phyloP scores from a whole-genome alignment of 37 sponge, comb jelly and placozoan species.

The Eunapius fragilis region DNA sequence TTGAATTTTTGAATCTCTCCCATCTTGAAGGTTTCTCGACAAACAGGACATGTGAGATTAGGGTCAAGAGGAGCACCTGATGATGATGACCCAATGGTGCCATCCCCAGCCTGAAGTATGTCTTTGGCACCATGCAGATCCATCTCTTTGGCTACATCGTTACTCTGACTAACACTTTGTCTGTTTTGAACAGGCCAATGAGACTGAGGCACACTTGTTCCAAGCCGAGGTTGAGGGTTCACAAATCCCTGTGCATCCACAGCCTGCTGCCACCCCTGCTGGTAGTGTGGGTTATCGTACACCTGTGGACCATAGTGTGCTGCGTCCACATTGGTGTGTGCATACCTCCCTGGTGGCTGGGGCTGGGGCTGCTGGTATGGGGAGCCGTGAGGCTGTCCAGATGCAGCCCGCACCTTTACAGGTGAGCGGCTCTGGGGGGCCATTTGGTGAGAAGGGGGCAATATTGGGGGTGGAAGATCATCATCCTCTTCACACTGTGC shows the following conservation, averaged over 20 bases:
- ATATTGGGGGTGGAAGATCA: background rate
- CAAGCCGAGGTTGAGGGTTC: background rate
- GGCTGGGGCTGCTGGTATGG: background rate
- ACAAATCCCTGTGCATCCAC: background rate
- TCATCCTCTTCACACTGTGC: background rate
- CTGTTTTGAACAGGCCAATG: background rate
- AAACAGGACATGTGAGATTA: constrained; percentile 46
- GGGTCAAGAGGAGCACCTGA: constrained; percentile 27
- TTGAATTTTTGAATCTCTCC: constrained; percentile 57
- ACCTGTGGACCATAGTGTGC: background rate
- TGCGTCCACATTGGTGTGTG: background rate
- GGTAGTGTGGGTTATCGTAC: background rate
- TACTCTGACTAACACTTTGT: background rate
- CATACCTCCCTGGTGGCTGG: background rate
- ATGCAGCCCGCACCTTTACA: background rate
- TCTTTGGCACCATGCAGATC: background rate
- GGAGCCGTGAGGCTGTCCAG: background rate
- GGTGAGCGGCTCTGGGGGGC: background rate
- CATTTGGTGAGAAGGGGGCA: background rate
- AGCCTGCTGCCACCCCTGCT: background rate
- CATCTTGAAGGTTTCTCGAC: constrained; percentile 11
- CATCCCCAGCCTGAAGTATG: background rate
- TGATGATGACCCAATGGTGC: background rate
- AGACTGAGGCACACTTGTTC: background rate
- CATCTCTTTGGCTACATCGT: background rate